phyloP scores from a whole-genome alignment of 2,797 vertebrate genomes.

The Rhinella marina region DNA sequence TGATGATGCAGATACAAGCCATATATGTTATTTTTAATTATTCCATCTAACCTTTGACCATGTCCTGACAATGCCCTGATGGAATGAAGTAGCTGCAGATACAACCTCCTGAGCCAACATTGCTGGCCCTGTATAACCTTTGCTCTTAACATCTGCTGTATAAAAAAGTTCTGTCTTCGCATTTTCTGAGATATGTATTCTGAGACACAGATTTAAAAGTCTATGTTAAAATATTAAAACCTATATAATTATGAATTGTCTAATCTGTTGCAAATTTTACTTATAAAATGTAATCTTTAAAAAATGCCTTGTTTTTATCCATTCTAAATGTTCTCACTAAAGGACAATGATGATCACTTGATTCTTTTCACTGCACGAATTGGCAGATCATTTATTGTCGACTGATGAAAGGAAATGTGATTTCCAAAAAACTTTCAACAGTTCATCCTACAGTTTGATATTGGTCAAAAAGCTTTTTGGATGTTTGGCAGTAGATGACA shows the following conservation, averaged over 20 bases:
- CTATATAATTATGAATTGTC: too few species aligned
- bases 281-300: too few species aligned
- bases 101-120: not conserved
- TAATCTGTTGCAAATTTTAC: too few species aligned
- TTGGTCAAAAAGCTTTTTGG: slow-evolving; percentile 23
- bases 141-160: not conserved
- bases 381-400: not conserved
- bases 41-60: not conserved
- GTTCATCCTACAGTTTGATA: slow-evolving; percentile 32
- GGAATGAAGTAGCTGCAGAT: not conserved
- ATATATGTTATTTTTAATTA: too few species aligned
- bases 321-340: not conserved
- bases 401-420: slow-evolving; percentile 24
- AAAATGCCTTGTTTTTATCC: not conserved
- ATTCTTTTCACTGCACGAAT: not conserved
- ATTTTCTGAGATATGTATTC: too few species aligned
- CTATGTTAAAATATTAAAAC: too few species aligned
- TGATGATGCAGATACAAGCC: too few species aligned
- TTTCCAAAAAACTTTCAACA: slow-evolving; percentile 40
- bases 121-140: not conserved
- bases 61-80: not conserved
- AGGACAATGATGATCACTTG: not conserved
- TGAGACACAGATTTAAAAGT: too few species aligned
- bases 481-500: slow-evolving; percentile 48
- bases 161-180: too few species aligned